Conservation (phyloP, 2,113 vertebrate genomes). For the Sebastes schlegelii region DNA sequence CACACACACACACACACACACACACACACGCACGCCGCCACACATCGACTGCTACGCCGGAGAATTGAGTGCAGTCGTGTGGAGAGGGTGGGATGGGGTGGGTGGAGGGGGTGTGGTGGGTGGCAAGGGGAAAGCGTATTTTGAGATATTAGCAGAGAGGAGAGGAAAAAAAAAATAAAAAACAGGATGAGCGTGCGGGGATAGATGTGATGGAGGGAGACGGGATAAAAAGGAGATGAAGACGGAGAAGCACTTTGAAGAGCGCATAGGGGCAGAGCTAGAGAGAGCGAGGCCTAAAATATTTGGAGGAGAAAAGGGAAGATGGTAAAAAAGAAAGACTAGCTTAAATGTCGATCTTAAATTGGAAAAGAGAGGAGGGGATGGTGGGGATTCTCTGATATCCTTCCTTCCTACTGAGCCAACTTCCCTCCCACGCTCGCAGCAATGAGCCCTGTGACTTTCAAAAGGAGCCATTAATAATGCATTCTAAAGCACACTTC, state of each 20-base stretch:
- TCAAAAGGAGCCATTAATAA: constrained; percentile 78
- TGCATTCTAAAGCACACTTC: constrained; percentile 58
- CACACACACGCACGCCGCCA: constrained; percentile 15
- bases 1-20: constrained; percentile 18
- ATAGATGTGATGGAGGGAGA: constrained; percentile 57
- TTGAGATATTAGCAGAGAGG: constrained; percentile 56
- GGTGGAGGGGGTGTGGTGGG: constrained; percentile 25
- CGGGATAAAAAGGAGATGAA: constrained; percentile 47
- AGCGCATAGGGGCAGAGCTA: constrained; percentile 16
- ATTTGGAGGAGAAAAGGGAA: constrained; percentile 41
- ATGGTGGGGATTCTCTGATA: constrained; percentile 51
- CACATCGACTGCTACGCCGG: constrained; percentile 43
- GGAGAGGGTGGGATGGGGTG: constrained; percentile 38
- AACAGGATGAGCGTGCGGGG: constrained; percentile 25
- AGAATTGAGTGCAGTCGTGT: constrained; percentile 61
- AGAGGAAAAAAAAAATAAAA: background rate
- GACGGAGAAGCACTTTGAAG: constrained; percentile 39
- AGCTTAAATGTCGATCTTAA: constrained; percentile 42
- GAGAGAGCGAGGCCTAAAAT: constrained; percentile 35
- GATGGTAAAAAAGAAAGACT: constrained; percentile 42
- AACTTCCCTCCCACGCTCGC: constrained; percentile 59
- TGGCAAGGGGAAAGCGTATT: constrained; percentile 39
- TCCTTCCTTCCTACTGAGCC: constrained; percentile 50
- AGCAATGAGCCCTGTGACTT: constrained; percentile 56
- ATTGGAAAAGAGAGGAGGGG: constrained; percentile 35